Conservation (phyloP, 1,140 invertebrate genomes). For the Diprion similis region DNA sequence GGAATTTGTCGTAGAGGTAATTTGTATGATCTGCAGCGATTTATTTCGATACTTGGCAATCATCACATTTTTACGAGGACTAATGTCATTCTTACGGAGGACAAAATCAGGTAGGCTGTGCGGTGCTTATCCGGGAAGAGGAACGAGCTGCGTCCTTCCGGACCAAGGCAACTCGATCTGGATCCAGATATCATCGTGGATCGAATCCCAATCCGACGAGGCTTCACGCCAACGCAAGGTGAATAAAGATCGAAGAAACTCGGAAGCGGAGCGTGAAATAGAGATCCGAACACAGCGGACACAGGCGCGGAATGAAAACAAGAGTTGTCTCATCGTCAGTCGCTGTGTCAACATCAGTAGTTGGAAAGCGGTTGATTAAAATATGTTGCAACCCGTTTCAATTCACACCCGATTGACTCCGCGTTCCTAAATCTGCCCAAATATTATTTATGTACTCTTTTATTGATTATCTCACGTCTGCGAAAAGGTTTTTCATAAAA, state of each 20-base stretch:
- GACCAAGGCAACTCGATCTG: too few species aligned
- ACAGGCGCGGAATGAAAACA: background rate
- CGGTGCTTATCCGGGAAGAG: too few species aligned
- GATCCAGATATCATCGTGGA: background rate
- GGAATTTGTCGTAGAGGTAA: too few species aligned
- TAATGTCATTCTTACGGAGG: too few species aligned
- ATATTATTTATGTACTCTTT: background rate
- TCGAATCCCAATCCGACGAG: background rate
- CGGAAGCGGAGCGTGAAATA: too few species aligned
- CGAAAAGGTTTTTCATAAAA: background rate
- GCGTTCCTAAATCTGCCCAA: background rate
- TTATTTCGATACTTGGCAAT: too few species aligned
- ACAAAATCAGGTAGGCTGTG: too few species aligned
- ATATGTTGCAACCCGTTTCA: background rate
- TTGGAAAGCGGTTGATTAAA: background rate
- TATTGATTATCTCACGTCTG: background rate
- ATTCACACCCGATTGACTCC: background rate
- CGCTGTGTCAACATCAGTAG: background rate
- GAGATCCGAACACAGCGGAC: too few species aligned
- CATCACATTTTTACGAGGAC: too few species aligned
- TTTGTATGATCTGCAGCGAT: too few species aligned
- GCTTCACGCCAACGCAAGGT: background rate
- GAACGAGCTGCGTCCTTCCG: too few species aligned
- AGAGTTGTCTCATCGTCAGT: background rate
- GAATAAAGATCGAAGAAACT: background rate